A percentile compares a stretch with the other conserved stretches of the same genome.
Evolutionary conservation across 2,888 invertebrate genomes (phyloP).

Genomic region (Theretra japonica): DNA sequence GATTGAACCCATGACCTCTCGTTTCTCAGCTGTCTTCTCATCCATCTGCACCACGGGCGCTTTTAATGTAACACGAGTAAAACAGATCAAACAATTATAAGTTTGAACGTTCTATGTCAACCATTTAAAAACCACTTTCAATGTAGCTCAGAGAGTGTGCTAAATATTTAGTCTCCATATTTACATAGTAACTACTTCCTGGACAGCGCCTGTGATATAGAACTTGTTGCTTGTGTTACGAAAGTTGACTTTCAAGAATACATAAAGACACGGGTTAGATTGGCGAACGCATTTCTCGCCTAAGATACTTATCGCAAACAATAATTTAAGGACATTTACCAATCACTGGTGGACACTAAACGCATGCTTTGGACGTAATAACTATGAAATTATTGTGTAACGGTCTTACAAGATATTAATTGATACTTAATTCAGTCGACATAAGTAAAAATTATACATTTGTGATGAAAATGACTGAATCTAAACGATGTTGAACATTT

Average conservation of each 20-base stretch:
- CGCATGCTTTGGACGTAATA: neutral
- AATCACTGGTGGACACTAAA: slow-evolving; percentile 19
- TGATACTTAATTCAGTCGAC: too few relatives aligned
- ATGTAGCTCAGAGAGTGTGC: slow-evolving; percentile 19
- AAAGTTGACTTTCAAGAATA: slow-evolving; percentile 40
- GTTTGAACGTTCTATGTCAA: neutral
- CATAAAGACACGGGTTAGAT: slow-evolving; percentile 39
- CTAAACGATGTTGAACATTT: too few relatives aligned
- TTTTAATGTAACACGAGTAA: too few relatives aligned
- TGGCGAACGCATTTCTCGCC: slow-evolving; percentile 48
- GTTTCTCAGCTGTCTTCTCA: too few relatives aligned
- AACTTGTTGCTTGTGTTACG: slow-evolving; percentile 41
- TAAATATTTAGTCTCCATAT: slow-evolving; percentile 35
- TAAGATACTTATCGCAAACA: slow-evolving; percentile 47
- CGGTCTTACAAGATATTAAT: neutral
- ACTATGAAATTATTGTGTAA: neutral
- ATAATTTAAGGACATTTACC: slow-evolving; percentile 36
- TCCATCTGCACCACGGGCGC: too few relatives aligned
- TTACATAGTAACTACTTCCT: slow-evolving; percentile 28
- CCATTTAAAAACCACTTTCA: slow-evolving; percentile 40
- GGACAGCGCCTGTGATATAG: slow-evolving; percentile 32
- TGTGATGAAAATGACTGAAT: too few relatives aligned
- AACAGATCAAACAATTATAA: too few relatives aligned
- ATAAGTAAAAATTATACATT: too few relatives aligned
- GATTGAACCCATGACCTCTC: too few relatives aligned